Evolutionary conservation across 2,888 invertebrate genomes (phyloP).

Genomic region (Dolichopus griseipennis): DNA sequence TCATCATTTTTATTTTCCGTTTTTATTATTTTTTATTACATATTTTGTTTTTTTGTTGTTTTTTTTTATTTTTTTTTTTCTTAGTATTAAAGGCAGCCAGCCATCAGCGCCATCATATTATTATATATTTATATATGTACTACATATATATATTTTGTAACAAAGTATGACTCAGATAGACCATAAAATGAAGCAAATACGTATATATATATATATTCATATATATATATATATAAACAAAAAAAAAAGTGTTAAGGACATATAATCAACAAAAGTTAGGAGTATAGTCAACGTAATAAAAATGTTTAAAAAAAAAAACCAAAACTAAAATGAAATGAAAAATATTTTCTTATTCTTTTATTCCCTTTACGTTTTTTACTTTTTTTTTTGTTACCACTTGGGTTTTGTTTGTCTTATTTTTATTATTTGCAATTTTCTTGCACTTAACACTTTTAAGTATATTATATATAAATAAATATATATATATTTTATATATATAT

Average conservation of each 20-base stretch:
- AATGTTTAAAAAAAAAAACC: neutral
- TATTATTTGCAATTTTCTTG: neutral
- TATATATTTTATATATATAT: too few relatives aligned
- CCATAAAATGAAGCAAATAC: neutral
- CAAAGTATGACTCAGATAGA: conserved; percentile 3
- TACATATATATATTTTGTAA: neutral
- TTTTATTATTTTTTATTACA: neutral
- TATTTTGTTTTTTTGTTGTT: neutral
- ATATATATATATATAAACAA: too few relatives aligned
- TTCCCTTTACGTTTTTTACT: too few relatives aligned
- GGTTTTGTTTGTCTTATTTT: neutral
- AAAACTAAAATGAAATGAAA: neutral
- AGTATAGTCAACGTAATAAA: neutral
- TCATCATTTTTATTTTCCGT: neutral
- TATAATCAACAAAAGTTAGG: neutral
- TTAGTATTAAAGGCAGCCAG: neutral
- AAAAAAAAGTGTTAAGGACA: neutral
- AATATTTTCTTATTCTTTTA: neutral
- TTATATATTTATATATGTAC: too few relatives aligned
- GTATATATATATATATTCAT: too few relatives aligned
- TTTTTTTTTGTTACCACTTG: too few relatives aligned
- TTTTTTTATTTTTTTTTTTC: neutral
- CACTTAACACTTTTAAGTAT: neutral
- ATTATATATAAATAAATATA: too few relatives aligned
- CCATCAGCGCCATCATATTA: neutral